Percentiles rank a stretch among this genome's conserved stretches.
Evolutionary conservation across 2,113 vertebrate genomes (phyloP).

Genomic region (Riparia riparia): DNA sequence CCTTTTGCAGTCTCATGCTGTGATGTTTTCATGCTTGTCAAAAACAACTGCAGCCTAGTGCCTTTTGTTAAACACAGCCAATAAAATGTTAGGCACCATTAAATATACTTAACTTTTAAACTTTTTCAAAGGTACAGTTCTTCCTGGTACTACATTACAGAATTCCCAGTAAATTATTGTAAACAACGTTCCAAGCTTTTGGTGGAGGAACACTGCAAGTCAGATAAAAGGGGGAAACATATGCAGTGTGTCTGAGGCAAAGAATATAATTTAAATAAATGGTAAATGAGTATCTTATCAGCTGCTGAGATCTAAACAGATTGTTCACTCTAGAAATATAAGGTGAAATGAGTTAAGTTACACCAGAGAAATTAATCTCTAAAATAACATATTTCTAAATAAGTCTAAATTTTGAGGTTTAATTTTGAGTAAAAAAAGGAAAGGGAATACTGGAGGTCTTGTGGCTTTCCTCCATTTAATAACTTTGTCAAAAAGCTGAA

Average conservation of each 20-base stretch:
- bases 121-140: slow-evolving; percentile 84
- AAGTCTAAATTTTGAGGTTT: slow-evolving; percentile 33
- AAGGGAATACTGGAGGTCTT: slow-evolving; percentile 26
- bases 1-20: slow-evolving; percentile 90
- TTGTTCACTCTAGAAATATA: background rate
- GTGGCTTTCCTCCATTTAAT: slow-evolving; percentile 61
- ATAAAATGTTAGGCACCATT: slow-evolving; percentile 90
- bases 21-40: slow-evolving; percentile 91
- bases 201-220: slow-evolving; percentile 31
- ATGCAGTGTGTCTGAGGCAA: slow-evolving; percentile 25
- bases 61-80: slow-evolving; percentile 89
- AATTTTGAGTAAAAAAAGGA: slow-evolving; percentile 31
- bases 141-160: slow-evolving; percentile 70
- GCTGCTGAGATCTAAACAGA: slow-evolving; percentile 26
- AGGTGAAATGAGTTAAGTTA: background rate
- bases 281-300: slow-evolving; percentile 44
- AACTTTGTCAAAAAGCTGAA: slow-evolving; percentile 70
- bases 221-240: slow-evolving; percentile 26
- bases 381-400: background rate
- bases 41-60: slow-evolving; percentile 88
- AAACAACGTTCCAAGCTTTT: slow-evolving; percentile 57
- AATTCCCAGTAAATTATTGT: slow-evolving; percentile 71
- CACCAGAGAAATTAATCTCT: slow-evolving; percentile 29
- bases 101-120: slow-evolving; percentile 90
- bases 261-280: slow-evolving; percentile 48